These are phyloP conservation scores for Trochalopteron elliotii DNA, from an alignment of 2,113 vertebrate genomes.

Conservation along the genomic window DNA sequence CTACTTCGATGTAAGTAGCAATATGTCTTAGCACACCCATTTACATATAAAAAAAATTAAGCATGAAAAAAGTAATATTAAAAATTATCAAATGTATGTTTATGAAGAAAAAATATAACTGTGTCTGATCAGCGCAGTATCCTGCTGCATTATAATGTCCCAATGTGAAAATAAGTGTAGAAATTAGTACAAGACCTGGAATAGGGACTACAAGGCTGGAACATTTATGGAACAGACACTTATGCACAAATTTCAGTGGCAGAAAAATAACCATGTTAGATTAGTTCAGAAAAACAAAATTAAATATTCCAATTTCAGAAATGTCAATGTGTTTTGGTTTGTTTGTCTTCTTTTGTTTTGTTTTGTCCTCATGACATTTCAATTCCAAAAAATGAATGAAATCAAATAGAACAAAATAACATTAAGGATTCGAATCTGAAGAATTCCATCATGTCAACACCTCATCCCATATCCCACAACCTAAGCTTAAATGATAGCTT, in stretches of 20 bases:
- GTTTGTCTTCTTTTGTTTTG: not conserved
- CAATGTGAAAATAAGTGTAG: not conserved
- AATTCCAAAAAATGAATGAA: not conserved
- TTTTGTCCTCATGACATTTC: not conserved
- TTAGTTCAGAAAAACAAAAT: not conserved
- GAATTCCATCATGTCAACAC: not conserved
- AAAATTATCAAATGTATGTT: not conserved
- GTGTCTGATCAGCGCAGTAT: not conserved
- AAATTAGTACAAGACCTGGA: not conserved
- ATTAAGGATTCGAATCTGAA: not conserved
- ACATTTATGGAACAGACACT: not conserved
- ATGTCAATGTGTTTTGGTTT: not conserved
- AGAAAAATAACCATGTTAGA: not conserved
- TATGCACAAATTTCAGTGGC: not conserved
- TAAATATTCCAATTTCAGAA: not conserved
- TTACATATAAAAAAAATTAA: not conserved
- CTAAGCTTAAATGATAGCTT: not conserved
- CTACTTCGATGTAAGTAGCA: accelerated
- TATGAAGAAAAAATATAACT: not conserved
- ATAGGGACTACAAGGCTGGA: not conserved
- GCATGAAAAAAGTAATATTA: not conserved
- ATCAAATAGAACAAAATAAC: not conserved
- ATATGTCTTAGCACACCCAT: not conserved
- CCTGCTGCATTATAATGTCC: not conserved
- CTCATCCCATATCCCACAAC: not conserved